phyloP scores from a whole-genome alignment of 1,140 invertebrate species.

The Hesperophylax magnus region DNA sequence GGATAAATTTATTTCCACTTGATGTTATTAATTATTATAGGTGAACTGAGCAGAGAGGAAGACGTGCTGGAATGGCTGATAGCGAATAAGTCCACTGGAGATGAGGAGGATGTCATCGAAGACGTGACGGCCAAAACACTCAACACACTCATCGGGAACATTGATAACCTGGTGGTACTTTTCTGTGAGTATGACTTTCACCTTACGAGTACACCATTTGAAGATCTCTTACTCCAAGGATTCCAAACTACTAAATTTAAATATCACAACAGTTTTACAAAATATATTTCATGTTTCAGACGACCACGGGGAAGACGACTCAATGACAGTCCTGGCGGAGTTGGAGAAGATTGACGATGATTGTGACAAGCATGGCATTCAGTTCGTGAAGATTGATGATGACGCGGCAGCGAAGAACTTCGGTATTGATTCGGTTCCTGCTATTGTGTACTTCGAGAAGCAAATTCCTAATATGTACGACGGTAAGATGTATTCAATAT shows the following conservation, averaged over 20 bases:
- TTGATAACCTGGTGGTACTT: constrained; percentile 92
- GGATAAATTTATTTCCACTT: too few species aligned
- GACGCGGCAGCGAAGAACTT: constrained; percentile 85
- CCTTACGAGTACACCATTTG: too few species aligned
- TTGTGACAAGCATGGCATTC: constrained; percentile 91
- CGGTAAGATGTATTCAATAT: constrained; percentile 69
- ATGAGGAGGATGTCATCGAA: constrained; percentile 94
- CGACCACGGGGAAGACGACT: constrained; percentile 88
- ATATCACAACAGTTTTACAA: too few species aligned
- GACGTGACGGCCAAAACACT: constrained; percentile 92
- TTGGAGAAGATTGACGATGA: constrained; percentile 95
- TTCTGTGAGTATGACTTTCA: constrained; percentile 82
- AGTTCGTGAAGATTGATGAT: constrained; percentile 95
- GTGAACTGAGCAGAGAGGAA: constrained; percentile 91
- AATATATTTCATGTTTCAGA: constrained; percentile 69
- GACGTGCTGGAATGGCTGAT: constrained; percentile 95
- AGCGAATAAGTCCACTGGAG: constrained; percentile 91
- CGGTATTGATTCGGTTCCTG: constrained; percentile 87
- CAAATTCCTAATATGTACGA: constrained; percentile 94
- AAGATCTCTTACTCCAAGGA: too few species aligned
- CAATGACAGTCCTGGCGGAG: constrained; percentile 86
- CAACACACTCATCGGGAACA: constrained; percentile 89
- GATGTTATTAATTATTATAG: constrained; percentile 65
- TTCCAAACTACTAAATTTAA: too few species aligned
- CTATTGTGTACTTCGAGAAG: constrained; percentile 94